phyloP scores from a whole-genome alignment of 2,888 invertebrate genomes.

The Augiades crinisus region DNA sequence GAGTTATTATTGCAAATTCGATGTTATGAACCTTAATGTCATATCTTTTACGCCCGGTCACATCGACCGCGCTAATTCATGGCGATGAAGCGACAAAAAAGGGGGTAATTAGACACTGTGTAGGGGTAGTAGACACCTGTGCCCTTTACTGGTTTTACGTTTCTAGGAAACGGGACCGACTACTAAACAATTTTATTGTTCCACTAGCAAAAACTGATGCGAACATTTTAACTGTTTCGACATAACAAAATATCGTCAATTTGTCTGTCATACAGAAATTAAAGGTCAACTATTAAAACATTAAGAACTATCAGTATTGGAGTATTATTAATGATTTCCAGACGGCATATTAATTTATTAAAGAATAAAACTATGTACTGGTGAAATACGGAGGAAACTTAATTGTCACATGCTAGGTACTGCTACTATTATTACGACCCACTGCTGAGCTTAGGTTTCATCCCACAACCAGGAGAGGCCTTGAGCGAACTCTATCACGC shows the following conservation, averaged over 20 bases:
- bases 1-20: constrained; percentile 18
- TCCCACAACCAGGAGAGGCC: too few relatives aligned
- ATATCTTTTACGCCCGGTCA: constrained; percentile 12
- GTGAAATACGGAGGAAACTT: too few relatives aligned
- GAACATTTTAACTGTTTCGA: constrained; percentile 11
- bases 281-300: constrained; percentile 9
- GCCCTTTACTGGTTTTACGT: constrained; percentile 30
- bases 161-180: constrained; percentile 30
- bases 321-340: too few relatives aligned
- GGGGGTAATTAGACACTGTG: constrained; percentile 15
- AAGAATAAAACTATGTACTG: too few relatives aligned
- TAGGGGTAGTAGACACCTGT: constrained; percentile 32
- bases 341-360: too few relatives aligned
- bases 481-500: too few relatives aligned
- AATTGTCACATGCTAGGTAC: too few relatives aligned
- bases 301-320: too few relatives aligned
- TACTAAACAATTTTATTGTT: too few relatives aligned
- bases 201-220: too few relatives aligned
- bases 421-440: too few relatives aligned
- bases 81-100: constrained; percentile 1
- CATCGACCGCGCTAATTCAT: constrained; percentile 3
- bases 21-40: constrained; percentile 18
- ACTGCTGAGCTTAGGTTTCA: too few relatives aligned
- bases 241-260: constrained; percentile 13
- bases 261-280: constrained; percentile 1